phyloP scores from a whole-genome alignment of 2,797 vertebrate species.

The Philypnodon macrostomus region DNA sequence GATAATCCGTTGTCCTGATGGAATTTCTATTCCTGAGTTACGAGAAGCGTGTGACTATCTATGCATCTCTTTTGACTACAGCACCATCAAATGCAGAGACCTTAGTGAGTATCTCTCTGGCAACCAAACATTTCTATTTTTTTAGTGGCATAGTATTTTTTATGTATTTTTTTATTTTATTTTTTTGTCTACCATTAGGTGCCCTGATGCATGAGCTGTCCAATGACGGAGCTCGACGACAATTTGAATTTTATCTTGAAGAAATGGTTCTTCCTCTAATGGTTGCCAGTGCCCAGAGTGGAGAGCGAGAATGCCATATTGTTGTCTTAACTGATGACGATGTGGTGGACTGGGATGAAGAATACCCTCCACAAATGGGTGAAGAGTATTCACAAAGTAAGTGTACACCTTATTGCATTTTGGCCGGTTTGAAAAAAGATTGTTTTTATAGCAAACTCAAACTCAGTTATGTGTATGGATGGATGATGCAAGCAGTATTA shows the following conservation, averaged over 20 bases:
- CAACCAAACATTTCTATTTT: background rate
- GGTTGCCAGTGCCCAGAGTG: conserved; percentile 95
- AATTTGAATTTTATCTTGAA: conserved; percentile 97
- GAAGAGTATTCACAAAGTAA: conserved; percentile 99
- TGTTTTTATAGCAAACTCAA: too few species aligned
- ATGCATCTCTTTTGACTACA: conserved; percentile 98
- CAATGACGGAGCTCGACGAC: conserved; percentile 92
- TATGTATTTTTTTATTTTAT: background rate
- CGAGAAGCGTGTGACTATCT: conserved; percentile 99
- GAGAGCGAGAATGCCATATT: conserved; percentile 96
- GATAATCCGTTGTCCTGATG: conserved; percentile 97
- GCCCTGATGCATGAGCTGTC: conserved; percentile 98
- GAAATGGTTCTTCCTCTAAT: conserved; percentile 98
- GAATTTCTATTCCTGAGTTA: conserved; percentile 97
- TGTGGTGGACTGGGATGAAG: conserved; percentile 98
- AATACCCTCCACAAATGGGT: conserved; percentile 98
- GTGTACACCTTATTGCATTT: conserved; percentile 28
- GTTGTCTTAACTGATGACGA: conserved; percentile 98
- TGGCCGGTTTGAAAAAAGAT: too few species aligned
- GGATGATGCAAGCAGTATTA: too few species aligned
- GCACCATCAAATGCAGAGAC: conserved; percentile 99
- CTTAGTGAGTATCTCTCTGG: conserved; percentile 86
- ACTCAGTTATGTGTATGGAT: too few species aligned
- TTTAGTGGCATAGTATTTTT: too few species aligned
- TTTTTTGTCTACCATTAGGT: conserved; percentile 71